These are phyloP conservation scores for Cryptocephalus primarius DNA, from an alignment of 2,888 invertebrate genomes.

Conservation along the genomic window DNA sequence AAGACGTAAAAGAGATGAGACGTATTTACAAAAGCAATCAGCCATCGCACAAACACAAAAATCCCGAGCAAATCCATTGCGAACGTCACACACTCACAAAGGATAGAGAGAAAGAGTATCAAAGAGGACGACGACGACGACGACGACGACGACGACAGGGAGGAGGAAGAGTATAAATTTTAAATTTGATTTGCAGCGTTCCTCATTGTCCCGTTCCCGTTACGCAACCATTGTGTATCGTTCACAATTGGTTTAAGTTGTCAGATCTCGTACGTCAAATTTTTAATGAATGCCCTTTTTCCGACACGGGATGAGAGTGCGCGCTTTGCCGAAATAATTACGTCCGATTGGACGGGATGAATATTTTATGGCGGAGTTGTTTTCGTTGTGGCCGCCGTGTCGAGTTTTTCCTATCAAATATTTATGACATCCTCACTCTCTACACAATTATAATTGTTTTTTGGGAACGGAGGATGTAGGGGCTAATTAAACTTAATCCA, in stretches of 20 bases:
- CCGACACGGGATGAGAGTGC: too few species aligned
- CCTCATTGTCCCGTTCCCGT: constrained; percentile 25
- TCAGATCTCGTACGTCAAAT: constrained; percentile 26
- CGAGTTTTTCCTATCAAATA: too few species aligned
- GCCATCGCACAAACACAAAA: constrained; percentile 31
- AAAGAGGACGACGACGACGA: constrained; percentile 23
- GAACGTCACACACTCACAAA: constrained; percentile 22
- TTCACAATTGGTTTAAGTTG: constrained; percentile 36
- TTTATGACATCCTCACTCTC: too few species aligned
- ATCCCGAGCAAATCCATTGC: constrained; percentile 30
- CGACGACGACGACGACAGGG: neutral
- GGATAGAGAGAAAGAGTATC: constrained; percentile 25
- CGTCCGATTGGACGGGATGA: neutral
- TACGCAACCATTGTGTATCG: constrained; percentile 18
- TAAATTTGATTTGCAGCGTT: constrained; percentile 35
- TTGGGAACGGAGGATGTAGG: too few species aligned
- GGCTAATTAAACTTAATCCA: too few species aligned
- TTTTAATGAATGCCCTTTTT: constrained; percentile 27
- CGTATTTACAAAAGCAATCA: constrained; percentile 36
- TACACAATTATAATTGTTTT: too few species aligned
- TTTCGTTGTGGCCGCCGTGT: too few species aligned
- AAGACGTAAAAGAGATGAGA: constrained; percentile 14
- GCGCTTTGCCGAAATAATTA: constrained; percentile 8
- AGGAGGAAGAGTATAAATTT: constrained; percentile 30
- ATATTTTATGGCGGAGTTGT: neutral